These are phyloP conservation scores for Hylaeus anthracinus DNA, from an alignment of 1,140 invertebrate species.

Conservation along the genomic window DNA sequence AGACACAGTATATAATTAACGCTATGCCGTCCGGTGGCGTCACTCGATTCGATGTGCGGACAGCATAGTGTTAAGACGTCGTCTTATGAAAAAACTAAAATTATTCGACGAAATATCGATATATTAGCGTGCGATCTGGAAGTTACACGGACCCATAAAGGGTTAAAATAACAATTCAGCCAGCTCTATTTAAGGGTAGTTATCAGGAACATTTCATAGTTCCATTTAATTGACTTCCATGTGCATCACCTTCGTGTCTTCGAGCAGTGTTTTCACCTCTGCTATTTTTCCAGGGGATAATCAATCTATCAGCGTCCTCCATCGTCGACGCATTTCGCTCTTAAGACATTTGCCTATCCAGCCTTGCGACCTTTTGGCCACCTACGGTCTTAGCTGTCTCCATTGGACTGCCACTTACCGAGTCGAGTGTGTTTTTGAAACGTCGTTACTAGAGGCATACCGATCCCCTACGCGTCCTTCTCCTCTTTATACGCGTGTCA, in stretches of 20 bases:
- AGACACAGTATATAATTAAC: too few relatives aligned
- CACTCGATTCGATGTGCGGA: too few relatives aligned
- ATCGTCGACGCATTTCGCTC: slow-evolving; percentile 20
- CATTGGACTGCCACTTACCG: slow-evolving; percentile 52
- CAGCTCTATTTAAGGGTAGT: too few relatives aligned
- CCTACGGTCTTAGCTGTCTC: slow-evolving; percentile 35
- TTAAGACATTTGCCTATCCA: slow-evolving; percentile 18
- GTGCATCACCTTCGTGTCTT: slow-evolving; percentile 8
- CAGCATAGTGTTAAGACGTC: too few relatives aligned
- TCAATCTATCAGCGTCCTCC: slow-evolving; percentile 33
- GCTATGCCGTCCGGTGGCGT: too few relatives aligned
- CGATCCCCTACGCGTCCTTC: background rate
- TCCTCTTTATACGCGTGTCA: background rate
- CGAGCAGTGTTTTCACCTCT: background rate
- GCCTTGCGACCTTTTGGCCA: slow-evolving; percentile 50
- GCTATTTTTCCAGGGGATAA: too few relatives aligned
- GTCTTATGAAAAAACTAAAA: too few relatives aligned
- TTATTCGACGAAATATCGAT: too few relatives aligned
- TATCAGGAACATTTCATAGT: too few relatives aligned
- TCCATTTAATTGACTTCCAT: background rate
- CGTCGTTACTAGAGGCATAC: slow-evolving; percentile 24
- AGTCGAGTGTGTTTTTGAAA: slow-evolving; percentile 39
- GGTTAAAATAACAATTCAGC: too few relatives aligned
- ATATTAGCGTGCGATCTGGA: too few relatives aligned
- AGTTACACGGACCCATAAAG: too few relatives aligned